Base-by-base conservation (phyloP, 1,140 invertebrate genomes). In the Orchesella cincta region DNA sequence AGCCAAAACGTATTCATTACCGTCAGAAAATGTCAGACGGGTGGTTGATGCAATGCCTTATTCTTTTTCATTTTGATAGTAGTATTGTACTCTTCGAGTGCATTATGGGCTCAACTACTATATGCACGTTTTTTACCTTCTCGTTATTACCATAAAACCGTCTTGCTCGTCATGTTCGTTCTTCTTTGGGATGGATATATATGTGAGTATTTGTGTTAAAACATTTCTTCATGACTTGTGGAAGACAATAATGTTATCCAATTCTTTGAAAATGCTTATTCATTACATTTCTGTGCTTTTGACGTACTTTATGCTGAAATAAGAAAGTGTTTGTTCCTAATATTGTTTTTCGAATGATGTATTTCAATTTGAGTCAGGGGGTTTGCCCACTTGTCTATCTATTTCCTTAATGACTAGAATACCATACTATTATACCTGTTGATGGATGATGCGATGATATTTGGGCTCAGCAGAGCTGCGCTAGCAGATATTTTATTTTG, bases 1-100 rank as follows among this genome's bases (percentile, higher is more conserved):
- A 46, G 18, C 39, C 39, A 26, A 57, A 57, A 57, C 12, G 54
- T 57, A 57, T 57, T 57, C 54, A 57, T 57, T 57, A 57, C 54
- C 54, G 54, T 57, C 54, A 57, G 26, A 57, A 57, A 57, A 57
- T 57, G 54, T 57, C 54, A 57, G 54, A 57, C 23, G 54, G 54
- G 14, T 57, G 54, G 14, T 23, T 57, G 54, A 57, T 57, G 54
- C 26, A 23, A 57, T n/a, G 54, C 54, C 54, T 57, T 18, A 18
- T 57, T 18, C 18, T 46, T 46, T 46, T 46, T 46, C 39, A 18
- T 46, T 46, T 46, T 18, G 18, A 57, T 57, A 18, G 14, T 57
- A 23, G n/a, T n/a, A 57, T 57, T 26, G 54, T 57, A 57, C 26
- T 46, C 20, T 20, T 12, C 20, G 39, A 46, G 8, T 8, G 39